Evolutionary conservation across 1,140 invertebrate genomes (phyloP).

Genomic region (Drosophila busckii): DNA sequence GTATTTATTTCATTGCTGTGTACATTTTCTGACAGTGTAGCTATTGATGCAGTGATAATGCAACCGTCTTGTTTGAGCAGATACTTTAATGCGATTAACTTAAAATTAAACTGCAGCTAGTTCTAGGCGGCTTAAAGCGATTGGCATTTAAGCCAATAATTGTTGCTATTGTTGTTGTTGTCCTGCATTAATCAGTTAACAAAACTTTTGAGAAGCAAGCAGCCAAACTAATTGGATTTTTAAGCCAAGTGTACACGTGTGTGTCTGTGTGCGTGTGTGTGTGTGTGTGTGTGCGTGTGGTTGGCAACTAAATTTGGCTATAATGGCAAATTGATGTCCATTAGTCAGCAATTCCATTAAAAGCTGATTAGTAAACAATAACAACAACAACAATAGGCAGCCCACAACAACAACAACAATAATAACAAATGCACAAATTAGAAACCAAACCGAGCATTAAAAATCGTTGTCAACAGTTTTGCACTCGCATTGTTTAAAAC

Average conservation of each 20-base stretch:
- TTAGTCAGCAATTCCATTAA: not conserved
- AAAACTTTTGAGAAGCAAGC: not conserved
- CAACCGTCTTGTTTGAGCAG: no score
- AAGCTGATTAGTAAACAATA: not conserved
- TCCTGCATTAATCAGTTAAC: no score
- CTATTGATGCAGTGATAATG: no score
- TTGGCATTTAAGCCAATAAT: no score
- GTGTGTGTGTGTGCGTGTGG: conserved; percentile 2
- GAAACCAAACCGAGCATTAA: not conserved
- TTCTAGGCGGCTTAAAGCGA: no score
- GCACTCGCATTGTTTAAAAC: no score
- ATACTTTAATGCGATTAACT: no score
- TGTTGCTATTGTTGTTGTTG: no score
- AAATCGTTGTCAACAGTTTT: conserved; percentile 4
- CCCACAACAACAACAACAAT: not conserved
- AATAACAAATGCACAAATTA: not conserved
- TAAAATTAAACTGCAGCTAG: no score
- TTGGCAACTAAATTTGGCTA: conserved; percentile 2
- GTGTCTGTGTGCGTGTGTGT: not conserved
- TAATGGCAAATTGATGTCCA: not conserved
- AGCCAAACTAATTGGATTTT: not conserved
- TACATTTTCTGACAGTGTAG: no score
- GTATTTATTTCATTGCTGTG: no score
- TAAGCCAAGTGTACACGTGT: not conserved
- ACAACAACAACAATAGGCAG: not conserved